A percentile compares a stretch with the other conserved stretches of the same genome.
phyloP scores from a whole-genome alignment of 2,888 invertebrate species.

The Cabera pusaria region DNA sequence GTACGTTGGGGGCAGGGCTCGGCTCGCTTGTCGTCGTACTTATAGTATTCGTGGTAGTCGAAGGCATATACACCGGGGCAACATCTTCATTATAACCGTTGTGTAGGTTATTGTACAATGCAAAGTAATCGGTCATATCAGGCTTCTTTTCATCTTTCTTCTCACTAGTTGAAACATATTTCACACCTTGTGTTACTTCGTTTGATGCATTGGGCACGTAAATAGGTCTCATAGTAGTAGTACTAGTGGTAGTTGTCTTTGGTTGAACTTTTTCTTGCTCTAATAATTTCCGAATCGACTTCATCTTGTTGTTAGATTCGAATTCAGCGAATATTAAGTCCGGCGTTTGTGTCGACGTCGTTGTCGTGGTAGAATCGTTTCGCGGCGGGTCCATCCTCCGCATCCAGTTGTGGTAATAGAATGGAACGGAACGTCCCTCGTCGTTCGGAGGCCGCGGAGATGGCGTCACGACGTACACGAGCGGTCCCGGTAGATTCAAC shows the following conservation, averaged over 20 bases:
- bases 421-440: slow-evolving; percentile 62
- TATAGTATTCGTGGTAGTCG: slow-evolving; percentile 37
- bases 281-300: slow-evolving; percentile 67
- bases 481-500: slow-evolving; percentile 59
- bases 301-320: slow-evolving; percentile 61
- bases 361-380: slow-evolving; percentile 45
- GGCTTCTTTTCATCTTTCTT: slow-evolving; percentile 31
- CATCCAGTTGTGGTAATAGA: slow-evolving; percentile 75
- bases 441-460: slow-evolving; percentile 52
- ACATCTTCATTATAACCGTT: slow-evolving; percentile 38
- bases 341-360: slow-evolving; percentile 58
- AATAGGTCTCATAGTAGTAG: slow-evolving; percentile 52
- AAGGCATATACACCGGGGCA: slow-evolving; percentile 50
- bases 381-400: slow-evolving; percentile 62
- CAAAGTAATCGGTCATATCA: slow-evolving; percentile 59
- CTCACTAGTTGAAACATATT: slow-evolving; percentile 38
- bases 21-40: slow-evolving; percentile 41
- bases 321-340: slow-evolving; percentile 78
- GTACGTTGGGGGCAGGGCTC: slow-evolving; percentile 51
- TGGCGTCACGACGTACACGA: slow-evolving; percentile 74
- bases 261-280: slow-evolving; percentile 57
- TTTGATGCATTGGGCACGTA: slow-evolving; percentile 58
- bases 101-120: slow-evolving; percentile 59
- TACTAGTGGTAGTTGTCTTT: slow-evolving; percentile 39
- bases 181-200: slow-evolving; percentile 36